Conservation (phyloP, 1,140 invertebrate genomes). For the Vollenhovia emeryi region DNA sequence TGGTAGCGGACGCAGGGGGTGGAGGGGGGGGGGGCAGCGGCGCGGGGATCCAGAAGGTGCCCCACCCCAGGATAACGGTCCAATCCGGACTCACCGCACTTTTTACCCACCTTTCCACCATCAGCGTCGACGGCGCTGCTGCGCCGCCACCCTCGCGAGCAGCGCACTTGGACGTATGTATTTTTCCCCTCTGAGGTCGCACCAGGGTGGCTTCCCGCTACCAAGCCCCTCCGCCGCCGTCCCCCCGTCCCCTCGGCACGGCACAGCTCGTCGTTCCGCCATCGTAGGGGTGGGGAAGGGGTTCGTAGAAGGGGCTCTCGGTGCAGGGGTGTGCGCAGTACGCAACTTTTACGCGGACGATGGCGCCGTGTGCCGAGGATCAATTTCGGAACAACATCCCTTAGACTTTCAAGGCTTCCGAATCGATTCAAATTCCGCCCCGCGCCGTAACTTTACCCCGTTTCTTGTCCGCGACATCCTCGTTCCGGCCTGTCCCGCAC, state of each 20-base stretch:
- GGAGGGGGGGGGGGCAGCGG: no score
- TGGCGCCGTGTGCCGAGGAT: conserved; percentile 82
- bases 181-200: conserved; percentile 85
- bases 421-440: conserved; percentile 77
- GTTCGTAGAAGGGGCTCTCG: conserved; percentile 73
- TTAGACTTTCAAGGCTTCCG: conserved; percentile 82
- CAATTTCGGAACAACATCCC: conserved; percentile 84
- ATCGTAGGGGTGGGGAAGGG: conserved; percentile 72
- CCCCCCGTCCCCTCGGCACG: conserved; percentile 52
- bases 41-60: conserved; percentile 75
- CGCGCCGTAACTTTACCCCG: conserved; percentile 14
- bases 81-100: conserved; percentile 80
- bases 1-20: conserved; percentile 33
- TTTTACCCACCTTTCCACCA: conserved; percentile 80
- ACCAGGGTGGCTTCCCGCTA: conserved; percentile 75
- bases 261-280: conserved; percentile 47
- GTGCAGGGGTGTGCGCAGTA: conserved; percentile 82
- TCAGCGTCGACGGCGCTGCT: conserved; percentile 56
- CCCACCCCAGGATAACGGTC: conserved; percentile 78
- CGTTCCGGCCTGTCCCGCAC: conserved; percentile 24
- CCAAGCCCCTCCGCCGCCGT: conserved; percentile 11
- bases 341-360: conserved; percentile 83
- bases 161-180: conserved; percentile 78
- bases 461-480: conserved; percentile 43
- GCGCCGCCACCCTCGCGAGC: conserved; percentile 74